Percentiles rank a stretch among this genome's conserved stretches.
These are phyloP conservation scores for Oreochromis aureus DNA, from an alignment of 2,113 vertebrate species.

Conservation along the genomic window DNA sequence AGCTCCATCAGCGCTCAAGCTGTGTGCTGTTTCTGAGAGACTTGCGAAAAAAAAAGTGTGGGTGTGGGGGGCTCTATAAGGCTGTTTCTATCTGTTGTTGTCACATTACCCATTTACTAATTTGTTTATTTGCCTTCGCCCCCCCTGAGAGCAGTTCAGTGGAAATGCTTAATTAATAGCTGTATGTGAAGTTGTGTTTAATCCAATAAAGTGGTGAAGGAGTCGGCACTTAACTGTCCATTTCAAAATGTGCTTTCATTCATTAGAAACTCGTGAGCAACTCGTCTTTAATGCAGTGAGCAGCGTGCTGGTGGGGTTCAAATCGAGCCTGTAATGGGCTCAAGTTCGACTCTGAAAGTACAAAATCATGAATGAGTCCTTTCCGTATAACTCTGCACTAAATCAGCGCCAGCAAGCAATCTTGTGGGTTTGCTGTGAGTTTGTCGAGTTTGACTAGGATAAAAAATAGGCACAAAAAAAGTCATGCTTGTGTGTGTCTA, in stretches of 20 bases:
- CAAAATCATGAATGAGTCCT: neutral
- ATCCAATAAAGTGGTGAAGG: conserved; percentile 12
- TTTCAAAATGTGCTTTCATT: conserved; percentile 14
- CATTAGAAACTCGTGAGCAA: neutral
- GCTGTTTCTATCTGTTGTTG: conserved; percentile 38
- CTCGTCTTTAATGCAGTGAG: neutral
- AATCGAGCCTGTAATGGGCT: neutral
- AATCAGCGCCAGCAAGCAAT: neutral
- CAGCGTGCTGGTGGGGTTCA: neutral
- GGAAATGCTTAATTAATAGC: conserved; percentile 51
- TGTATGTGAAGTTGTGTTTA: conserved; percentile 13
- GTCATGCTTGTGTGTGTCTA: neutral
- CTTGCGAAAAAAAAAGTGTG: neutral
- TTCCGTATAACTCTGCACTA: neutral
- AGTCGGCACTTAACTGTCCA: neutral
- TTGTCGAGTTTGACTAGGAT: neutral
- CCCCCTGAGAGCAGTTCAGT: conserved; percentile 16
- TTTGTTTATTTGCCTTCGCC: conserved; percentile 28
- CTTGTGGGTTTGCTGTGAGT: neutral
- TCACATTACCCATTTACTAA: conserved; percentile 46
- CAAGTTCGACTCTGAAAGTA: neutral
- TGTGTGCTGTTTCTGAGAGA: conserved; percentile 34
- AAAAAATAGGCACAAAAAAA: neutral
- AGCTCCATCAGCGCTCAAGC: conserved; percentile 34
- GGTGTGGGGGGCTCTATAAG: neutral